Conservation (phyloP, 2,888 invertebrate species). For the Drosophila anceps region DNA sequence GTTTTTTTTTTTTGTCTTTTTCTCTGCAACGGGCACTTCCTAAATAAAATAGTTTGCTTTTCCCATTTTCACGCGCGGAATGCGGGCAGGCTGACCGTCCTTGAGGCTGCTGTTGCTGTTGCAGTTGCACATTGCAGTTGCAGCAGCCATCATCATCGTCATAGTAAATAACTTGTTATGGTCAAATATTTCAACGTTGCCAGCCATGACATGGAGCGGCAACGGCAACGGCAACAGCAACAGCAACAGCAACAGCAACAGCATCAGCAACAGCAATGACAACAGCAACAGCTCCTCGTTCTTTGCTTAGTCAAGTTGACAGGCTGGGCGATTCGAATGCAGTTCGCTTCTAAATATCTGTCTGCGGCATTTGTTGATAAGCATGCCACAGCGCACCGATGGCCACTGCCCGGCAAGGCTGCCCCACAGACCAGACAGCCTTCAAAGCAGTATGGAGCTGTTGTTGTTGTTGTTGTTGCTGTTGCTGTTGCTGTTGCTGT, state of each 20-base stretch:
- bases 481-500: slow-evolving; percentile 18
- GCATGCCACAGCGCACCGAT: slow-evolving; percentile 41
- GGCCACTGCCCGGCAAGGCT: slow-evolving; percentile 28
- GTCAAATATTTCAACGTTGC: slow-evolving; percentile 75
- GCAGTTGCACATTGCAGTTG: slow-evolving; percentile 27
- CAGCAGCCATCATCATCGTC: slow-evolving; percentile 51
- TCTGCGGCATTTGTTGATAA: slow-evolving; percentile 81
- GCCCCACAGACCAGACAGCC: slow-evolving; percentile 56
- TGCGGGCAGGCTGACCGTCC: slow-evolving; percentile 71
- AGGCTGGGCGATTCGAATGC: slow-evolving; percentile 34
- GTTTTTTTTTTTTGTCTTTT: slow-evolving; percentile 28
- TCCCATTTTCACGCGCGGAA: slow-evolving; percentile 65
- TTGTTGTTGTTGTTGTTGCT: slow-evolving; percentile 31
- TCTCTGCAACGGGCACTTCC: slow-evolving; percentile 63
- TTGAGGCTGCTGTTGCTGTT: slow-evolving; percentile 60
- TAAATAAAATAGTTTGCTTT: slow-evolving; percentile 76
- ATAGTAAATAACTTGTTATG: slow-evolving; percentile 83
- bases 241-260: slow-evolving; percentile 8
- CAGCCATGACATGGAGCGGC: slow-evolving; percentile 61
- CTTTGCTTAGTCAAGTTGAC: slow-evolving; percentile 42
- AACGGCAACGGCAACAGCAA: slow-evolving; percentile 8
- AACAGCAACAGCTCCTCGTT: slow-evolving; percentile 2
- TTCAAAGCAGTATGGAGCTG: slow-evolving; percentile 51
- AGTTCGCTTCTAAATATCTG: slow-evolving; percentile 73
- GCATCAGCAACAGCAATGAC: too few relatives aligned